Conservation (phyloP, 2,113 vertebrate genomes). For the Tragelaphus strepsiceros region DNA sequence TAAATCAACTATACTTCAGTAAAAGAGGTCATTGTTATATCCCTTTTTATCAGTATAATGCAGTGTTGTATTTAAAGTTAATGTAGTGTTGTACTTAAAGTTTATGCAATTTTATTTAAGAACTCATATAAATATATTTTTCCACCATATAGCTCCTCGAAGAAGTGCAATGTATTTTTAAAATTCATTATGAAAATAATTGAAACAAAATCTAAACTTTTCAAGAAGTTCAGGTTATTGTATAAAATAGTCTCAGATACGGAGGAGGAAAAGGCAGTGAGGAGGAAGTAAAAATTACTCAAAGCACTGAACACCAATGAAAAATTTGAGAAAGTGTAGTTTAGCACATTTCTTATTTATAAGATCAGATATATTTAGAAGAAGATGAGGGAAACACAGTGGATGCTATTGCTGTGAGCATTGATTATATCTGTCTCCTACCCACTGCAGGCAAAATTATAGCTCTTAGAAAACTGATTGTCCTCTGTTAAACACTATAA, state of each 20-base stretch:
- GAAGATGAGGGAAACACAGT: neutral
- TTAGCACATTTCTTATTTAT: slow-evolving; percentile 49
- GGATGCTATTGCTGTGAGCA: neutral
- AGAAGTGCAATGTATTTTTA: neutral
- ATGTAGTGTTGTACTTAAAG: neutral
- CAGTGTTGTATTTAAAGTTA: neutral
- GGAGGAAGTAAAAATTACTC: slow-evolving; percentile 9
- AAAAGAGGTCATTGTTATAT: neutral
- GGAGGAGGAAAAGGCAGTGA: neutral
- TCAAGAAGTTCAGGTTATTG: neutral
- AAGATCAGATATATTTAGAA: slow-evolving; percentile 29
- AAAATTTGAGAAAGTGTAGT: neutral
- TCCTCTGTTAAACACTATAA: slow-evolving; percentile 48
- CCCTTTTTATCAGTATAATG: neutral
- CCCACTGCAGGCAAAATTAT: slow-evolving; percentile 19
- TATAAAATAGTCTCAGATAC: neutral
- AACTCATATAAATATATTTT: neutral
- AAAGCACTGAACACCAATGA: neutral
- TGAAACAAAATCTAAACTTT: neutral
- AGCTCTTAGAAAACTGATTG: slow-evolving; percentile 53
- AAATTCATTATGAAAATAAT: neutral
- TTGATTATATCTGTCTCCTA: slow-evolving; percentile 19
- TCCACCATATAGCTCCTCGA: neutral
- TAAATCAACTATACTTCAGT: neutral
- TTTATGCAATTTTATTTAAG: neutral